phyloP scores from a whole-genome alignment of 1,140 invertebrate genomes.

The Camponotus floridanus region DNA sequence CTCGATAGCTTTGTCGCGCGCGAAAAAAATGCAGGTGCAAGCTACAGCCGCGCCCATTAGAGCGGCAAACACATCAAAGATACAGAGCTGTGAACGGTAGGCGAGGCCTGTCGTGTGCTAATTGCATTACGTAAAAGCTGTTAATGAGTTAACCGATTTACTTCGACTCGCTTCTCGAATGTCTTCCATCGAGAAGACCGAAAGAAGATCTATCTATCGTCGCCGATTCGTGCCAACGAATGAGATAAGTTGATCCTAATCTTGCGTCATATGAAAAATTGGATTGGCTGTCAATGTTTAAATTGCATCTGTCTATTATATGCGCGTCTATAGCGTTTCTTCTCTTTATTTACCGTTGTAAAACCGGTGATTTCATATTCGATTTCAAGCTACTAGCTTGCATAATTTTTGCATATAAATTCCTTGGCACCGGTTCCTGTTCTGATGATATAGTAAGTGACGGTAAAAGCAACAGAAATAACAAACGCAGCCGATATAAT shows the following conservation, averaged over 20 bases:
- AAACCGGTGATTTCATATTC: not conserved
- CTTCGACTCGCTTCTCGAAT: slow-evolving; percentile 13
- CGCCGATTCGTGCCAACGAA: slow-evolving; percentile 59
- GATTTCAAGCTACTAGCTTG: slow-evolving; percentile 23
- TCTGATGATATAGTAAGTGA: not conserved
- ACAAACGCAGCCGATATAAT: not conserved
- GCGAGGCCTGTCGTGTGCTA: slow-evolving; percentile 68
- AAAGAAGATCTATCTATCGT: slow-evolving; percentile 9
- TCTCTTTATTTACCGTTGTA: not conserved
- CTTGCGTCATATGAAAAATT: slow-evolving; percentile 54
- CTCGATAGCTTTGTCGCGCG: slow-evolving; percentile 30
- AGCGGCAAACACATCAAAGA: slow-evolving; percentile 34
- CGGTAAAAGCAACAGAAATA: slow-evolving; percentile 11
- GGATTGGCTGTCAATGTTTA: not conserved
- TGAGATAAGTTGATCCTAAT: slow-evolving; percentile 68
- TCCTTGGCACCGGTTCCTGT: not conserved
- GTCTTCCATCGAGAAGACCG: not conserved
- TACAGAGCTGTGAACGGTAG: slow-evolving; percentile 26
- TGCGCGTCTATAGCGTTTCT: not conserved
- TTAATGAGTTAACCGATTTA: slow-evolving; percentile 66
- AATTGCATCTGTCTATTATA: not conserved
- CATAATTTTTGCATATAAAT: slow-evolving; percentile 27
- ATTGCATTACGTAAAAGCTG: slow-evolving; percentile 77
- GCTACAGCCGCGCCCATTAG: slow-evolving; percentile 65
- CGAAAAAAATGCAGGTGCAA: slow-evolving; percentile 72